Evolutionary conservation across 2,797 vertebrate species (phyloP), one percentile per base, ranked within the genome.

Genomic region (Micromesistius poutassou): DNA sequence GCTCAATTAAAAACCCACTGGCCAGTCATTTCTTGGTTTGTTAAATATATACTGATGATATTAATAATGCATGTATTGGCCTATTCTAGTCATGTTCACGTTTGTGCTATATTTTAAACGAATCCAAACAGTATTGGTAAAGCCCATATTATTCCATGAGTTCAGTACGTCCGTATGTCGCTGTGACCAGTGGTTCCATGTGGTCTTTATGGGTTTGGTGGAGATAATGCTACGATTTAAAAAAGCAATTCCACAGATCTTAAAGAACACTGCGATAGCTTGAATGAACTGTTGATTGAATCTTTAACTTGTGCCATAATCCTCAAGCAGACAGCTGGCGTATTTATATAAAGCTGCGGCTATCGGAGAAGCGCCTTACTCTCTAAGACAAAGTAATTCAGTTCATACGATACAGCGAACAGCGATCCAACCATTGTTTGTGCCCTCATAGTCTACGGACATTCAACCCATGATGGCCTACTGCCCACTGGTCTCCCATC

Each of bases 301-400:
- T 66, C 62, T 66, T 66, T 66, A 66, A 66, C n/a, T 66, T 62
- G n/a, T 62, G 62, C 25, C 38, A 9, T 40, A 38, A 73, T 40
- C 72, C 35, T 40, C 72, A 38, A 73, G 72, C 36, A 40, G 33
- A 66, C 62, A 66, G n/a, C n/a, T 66, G 62, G 62, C n/a, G 62
- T 28, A 12, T 66, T 66, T 66, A 66, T 66, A 25, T 62, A 62
- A 62, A 8, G 55, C 46, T 50, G 46, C 55, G 19, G 55, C 55
- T n/a, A 62, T n/a, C 7, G n/a, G n/a, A 66, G 28, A 28, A 25
- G 62, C 62, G 12, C 25, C 62, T 28, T 25, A 66, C n/a, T 28
- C n/a, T 66, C 62, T 10, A 55, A 55, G 62, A 66, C 62, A 25
- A 62, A 28, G 62, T 66, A 2, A n/a, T 25, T 12, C n/a, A 62